Conservation (phyloP, 2,888 invertebrate genomes). For the Drosophila fungiperda region DNA sequence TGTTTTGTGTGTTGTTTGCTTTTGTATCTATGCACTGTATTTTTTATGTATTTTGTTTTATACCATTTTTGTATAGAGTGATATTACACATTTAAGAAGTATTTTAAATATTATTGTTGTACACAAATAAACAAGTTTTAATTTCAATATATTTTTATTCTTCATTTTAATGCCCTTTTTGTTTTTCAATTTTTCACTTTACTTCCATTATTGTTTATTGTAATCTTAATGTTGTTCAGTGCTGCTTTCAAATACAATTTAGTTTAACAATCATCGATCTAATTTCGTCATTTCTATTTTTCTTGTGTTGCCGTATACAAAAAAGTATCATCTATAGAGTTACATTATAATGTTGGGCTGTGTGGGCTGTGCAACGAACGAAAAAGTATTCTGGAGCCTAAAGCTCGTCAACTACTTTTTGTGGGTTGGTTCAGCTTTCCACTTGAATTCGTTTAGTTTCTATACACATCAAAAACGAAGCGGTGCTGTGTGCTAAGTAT, state of each 20-base stretch:
- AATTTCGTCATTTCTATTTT: slow-evolving; percentile 27
- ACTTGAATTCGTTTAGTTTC: slow-evolving; percentile 24
- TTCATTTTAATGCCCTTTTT: slow-evolving; percentile 21
- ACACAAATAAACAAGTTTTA: slow-evolving; percentile 78
- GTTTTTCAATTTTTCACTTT: slow-evolving; percentile 25
- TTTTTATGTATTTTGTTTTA: slow-evolving; percentile 19
- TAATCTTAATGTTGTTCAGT: slow-evolving; percentile 61
- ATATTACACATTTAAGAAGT: slow-evolving; percentile 74
- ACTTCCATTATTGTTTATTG: slow-evolving; percentile 35
- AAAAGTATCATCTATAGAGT: slow-evolving; percentile 22
- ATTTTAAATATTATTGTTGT: slow-evolving; percentile 76
- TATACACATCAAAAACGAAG: slow-evolving; percentile 60
- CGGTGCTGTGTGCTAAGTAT: slow-evolving; percentile 58
- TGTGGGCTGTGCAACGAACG: slow-evolving; percentile 43
- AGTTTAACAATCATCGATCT: slow-evolving; percentile 32
- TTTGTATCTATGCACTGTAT: slow-evolving; percentile 46
- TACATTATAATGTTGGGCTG: slow-evolving; percentile 16
- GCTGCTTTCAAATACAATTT: slow-evolving; percentile 55
- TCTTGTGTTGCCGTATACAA: slow-evolving; percentile 22
- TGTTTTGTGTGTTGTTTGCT: slow-evolving; percentile 20
- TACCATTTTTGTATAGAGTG: slow-evolving; percentile 55
- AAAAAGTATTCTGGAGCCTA: slow-evolving; percentile 35
- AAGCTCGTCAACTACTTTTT: slow-evolving; percentile 34
- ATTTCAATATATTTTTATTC: slow-evolving; percentile 61
- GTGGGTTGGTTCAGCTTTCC: slow-evolving; percentile 39